Conservation (phyloP, 2,888 invertebrate genomes). For the Tetropium fuscum region DNA sequence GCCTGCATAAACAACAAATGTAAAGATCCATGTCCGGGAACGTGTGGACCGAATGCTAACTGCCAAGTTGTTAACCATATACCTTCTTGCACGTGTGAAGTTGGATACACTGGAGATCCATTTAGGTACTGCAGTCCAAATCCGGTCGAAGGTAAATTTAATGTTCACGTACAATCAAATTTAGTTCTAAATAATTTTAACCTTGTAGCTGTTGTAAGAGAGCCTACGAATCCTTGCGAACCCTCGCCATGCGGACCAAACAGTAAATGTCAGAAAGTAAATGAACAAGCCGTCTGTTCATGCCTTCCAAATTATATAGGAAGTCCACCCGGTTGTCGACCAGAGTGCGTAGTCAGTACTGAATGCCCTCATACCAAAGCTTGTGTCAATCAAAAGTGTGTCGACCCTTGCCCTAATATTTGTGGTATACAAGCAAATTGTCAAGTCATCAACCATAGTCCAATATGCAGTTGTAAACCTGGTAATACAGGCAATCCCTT, state of each 20-base stretch:
- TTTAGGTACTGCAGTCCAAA: slow-evolving; percentile 49
- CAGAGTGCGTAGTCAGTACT: slow-evolving; percentile 78
- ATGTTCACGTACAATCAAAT: background rate
- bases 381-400: slow-evolving; percentile 79
- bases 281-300: slow-evolving; percentile 71
- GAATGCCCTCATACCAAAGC: slow-evolving; percentile 77
- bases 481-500: slow-evolving; percentile 82
- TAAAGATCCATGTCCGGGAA: slow-evolving; percentile 71
- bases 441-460: slow-evolving; percentile 81
- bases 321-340: slow-evolving; percentile 76
- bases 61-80: slow-evolving; percentile 68
- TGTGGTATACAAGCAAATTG: slow-evolving; percentile 80
- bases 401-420: slow-evolving; percentile 79
- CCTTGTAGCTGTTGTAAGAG: slow-evolving; percentile 45
- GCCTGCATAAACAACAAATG: slow-evolving; percentile 72
- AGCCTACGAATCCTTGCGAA: slow-evolving; percentile 72
- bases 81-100: slow-evolving; percentile 74
- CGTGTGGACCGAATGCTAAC: slow-evolving; percentile 76
- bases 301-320: slow-evolving; percentile 76
- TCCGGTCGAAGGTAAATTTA: slow-evolving; percentile 49
- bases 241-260: slow-evolving; percentile 82
- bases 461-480: slow-evolving; percentile 74
- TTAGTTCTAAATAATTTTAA: background rate
- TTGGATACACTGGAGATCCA: slow-evolving; percentile 75
- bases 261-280: slow-evolving; percentile 75